phyloP scores from a whole-genome alignment of 2,113 vertebrate species.

The Pavo muticus region DNA sequence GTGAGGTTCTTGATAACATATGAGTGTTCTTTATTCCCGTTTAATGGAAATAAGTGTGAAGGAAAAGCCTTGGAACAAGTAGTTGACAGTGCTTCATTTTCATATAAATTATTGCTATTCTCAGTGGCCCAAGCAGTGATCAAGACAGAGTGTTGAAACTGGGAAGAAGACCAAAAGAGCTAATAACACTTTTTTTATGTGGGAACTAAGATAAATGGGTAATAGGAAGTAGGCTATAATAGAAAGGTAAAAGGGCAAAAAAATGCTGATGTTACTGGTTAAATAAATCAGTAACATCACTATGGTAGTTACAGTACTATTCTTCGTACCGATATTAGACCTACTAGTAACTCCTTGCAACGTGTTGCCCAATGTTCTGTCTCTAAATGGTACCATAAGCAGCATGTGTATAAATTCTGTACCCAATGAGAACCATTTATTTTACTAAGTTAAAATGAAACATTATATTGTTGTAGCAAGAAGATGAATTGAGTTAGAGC shows the following conservation, averaged over 20 bases:
- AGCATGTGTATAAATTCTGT: not conserved
- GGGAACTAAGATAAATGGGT: not conserved
- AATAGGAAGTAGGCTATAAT: not conserved
- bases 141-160: not conserved
- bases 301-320: not conserved
- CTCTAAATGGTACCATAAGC: not conserved
- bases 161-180: not conserved
- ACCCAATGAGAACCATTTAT: not conserved
- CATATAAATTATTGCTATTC: not conserved
- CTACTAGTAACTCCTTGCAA: not conserved
- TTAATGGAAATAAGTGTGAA: slow-evolving; percentile 1
- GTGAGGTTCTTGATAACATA: not conserved
- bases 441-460: slow-evolving; percentile 39
- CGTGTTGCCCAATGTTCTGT: not conserved
- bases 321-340: not conserved
- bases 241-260: not conserved
- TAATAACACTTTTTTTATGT: not conserved
- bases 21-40: not conserved
- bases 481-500: not conserved
- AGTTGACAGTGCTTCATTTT: not conserved
- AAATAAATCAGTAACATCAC: not conserved
- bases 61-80: not conserved
- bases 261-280: not conserved
- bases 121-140: not conserved
- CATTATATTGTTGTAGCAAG: not conserved